These are phyloP conservation scores for Sinotaia quadrata DNA, from an alignment of 2,888 invertebrate genomes.

Conservation along the genomic window DNA sequence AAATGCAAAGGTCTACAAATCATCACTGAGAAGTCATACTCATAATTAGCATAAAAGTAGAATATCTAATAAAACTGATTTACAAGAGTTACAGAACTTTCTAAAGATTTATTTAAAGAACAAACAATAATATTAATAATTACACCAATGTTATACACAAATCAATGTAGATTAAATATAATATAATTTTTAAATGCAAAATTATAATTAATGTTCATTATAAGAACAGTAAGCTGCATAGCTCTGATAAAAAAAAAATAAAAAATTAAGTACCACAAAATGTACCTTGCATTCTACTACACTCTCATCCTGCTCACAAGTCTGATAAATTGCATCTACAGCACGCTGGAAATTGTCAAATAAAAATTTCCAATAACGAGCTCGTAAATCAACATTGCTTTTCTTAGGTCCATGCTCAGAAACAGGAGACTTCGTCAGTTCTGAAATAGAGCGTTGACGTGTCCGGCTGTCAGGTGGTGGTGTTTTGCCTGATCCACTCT, in stretches of 20 bases:
- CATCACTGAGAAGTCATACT: too few relatives aligned
- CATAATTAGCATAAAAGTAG: too few relatives aligned
- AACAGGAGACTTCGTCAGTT: constrained; percentile 59
- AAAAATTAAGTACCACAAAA: too few relatives aligned
- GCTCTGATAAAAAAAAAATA: neutral
- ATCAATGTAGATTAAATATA: too few relatives aligned
- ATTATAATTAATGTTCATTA: neutral
- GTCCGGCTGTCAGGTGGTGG: constrained; percentile 31
- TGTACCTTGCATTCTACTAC: constrained; percentile 86
- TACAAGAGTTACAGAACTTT: too few relatives aligned
- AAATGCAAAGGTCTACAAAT: too few relatives aligned
- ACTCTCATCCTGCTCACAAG: constrained; percentile 95
- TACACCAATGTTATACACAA: too few relatives aligned
- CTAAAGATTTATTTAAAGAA: too few relatives aligned
- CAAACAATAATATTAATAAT: too few relatives aligned
- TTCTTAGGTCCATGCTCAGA: constrained; percentile 59
- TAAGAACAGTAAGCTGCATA: neutral
- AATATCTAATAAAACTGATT: too few relatives aligned
- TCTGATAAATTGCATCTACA: constrained; percentile 95
- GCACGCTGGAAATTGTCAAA: constrained; percentile 95
- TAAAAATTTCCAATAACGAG: constrained; percentile 94
- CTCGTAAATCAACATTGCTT: constrained; percentile 80
- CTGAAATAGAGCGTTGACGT: constrained; percentile 37
- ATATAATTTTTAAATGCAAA: too few relatives aligned
- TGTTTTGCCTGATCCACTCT: constrained; percentile 32